phyloP scores from a whole-genome alignment of 1,140 invertebrate species.

The Lepidurus couesii region DNA sequence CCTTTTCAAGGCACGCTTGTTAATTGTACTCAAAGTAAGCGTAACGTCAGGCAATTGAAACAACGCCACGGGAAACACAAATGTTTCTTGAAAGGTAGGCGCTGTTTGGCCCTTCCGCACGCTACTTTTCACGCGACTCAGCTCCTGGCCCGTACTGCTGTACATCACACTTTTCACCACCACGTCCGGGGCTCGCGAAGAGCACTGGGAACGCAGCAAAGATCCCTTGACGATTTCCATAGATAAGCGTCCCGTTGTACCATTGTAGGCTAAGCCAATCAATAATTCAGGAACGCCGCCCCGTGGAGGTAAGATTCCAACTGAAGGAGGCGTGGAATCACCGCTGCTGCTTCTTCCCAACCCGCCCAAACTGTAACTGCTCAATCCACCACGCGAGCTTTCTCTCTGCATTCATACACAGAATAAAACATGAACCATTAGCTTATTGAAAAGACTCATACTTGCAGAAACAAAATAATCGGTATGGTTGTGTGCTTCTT shows the following conservation, averaged over 20 bases:
- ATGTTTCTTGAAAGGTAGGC: constrained; percentile 91
- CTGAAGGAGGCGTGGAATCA: constrained; percentile 75
- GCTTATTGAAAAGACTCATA: background rate
- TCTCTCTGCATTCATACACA: constrained; percentile 47
- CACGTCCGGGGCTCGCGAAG: constrained; percentile 66
- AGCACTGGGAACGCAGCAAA: constrained; percentile 33
- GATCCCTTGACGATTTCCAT: constrained; percentile 86
- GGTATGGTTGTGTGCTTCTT: too few species aligned
- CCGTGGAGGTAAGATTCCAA: constrained; percentile 60
- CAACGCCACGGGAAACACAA: constrained; percentile 92
- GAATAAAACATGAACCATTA: constrained; percentile 42
- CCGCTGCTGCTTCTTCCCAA: constrained; percentile 84
- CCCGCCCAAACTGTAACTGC: constrained; percentile 52
- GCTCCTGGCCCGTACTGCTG: constrained; percentile 85
- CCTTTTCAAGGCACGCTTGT: constrained; percentile 82
- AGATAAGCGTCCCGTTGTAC: constrained; percentile 81
- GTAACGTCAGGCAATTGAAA: constrained; percentile 95
- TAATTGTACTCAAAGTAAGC: constrained; percentile 87
- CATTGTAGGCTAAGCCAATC: constrained; percentile 82
- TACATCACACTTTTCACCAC: constrained; percentile 87
- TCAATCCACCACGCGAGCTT: constrained; percentile 7
- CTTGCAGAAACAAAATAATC: too few species aligned
- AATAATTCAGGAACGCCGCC: constrained; percentile 83
- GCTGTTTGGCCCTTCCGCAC: constrained; percentile 81
- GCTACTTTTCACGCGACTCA: constrained; percentile 84